Conservation (phyloP, 2,797 vertebrate species). For the Syndactyla subalaris region DNA sequence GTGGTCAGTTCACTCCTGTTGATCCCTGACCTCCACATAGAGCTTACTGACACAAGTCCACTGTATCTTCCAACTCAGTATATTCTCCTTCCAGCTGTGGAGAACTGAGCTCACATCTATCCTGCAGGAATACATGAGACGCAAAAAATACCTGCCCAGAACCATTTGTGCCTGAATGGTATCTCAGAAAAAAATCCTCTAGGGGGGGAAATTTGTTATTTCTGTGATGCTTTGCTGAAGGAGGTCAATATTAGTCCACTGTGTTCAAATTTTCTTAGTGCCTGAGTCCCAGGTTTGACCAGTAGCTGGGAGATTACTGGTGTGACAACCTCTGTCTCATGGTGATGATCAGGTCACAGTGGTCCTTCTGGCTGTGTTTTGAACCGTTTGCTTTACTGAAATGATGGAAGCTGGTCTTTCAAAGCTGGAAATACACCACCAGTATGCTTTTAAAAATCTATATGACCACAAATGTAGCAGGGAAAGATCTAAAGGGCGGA, state of each 20-base stretch:
- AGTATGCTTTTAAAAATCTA: neutral
- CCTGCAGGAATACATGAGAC: neutral
- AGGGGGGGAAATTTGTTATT: neutral
- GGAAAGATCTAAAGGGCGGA: neutral
- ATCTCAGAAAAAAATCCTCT: neutral
- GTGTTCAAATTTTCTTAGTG: neutral
- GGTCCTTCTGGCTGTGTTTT: neutral
- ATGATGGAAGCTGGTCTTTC: neutral
- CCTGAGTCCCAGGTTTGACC: neutral
- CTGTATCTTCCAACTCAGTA: neutral
- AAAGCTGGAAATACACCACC: neutral
- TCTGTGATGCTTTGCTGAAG: neutral
- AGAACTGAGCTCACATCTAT: neutral
- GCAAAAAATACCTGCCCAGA: neutral
- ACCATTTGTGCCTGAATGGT: neutral
- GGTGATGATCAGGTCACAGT: neutral
- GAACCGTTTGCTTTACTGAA: neutral
- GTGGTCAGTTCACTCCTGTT: neutral
- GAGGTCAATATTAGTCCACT: fast-evolving
- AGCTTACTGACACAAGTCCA: neutral
- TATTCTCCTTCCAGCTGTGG: neutral
- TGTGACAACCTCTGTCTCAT: neutral
- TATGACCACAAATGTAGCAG: neutral
- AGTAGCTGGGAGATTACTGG: neutral
- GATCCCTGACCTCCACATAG: neutral